Base-by-base conservation (phyloP, 2,797 vertebrate genomes). In the Fundulus diaphanus region DNA sequence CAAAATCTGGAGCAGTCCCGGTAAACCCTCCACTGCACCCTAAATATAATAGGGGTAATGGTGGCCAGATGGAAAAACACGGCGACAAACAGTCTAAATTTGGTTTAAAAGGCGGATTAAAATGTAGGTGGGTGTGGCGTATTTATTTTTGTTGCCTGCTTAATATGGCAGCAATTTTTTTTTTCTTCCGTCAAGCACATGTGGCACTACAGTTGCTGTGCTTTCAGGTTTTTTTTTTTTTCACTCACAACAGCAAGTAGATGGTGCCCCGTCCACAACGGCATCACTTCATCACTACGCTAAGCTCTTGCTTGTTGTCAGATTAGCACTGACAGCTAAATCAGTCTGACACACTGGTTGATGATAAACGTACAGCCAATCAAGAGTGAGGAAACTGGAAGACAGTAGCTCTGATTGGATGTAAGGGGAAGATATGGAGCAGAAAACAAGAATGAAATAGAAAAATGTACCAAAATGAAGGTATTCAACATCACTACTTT, bases 301-400 rank as follows among this genome's bases (percentile, higher is more conserved):
- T 83, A 87, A 91, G 85, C 86, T 48, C 85, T 74, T 65, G 0
- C 68, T 57, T 82, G 89, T 77, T 85, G 83, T 74, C 83, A 87
- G 91, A 94, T 93, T 91, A 91, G 86, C 87, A 81, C 78, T 85
- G 83, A 68, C 84, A 77, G 84, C 73, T 87, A 82, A 83, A 82
- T 85, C 80, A 61, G 79, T 72, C 74, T 49, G 85, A 89, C 82
- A 79, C 71, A 84, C 71, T 71, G 71, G 71, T 72, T 68, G 69
- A 54, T 49, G 90, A 90, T 87, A 90, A 84, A 72, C 70, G 49
- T 29, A 2, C 54, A 65, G 79, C 77, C 81, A 81, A 78, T 83
- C 44, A 70, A 31, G 35, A 24, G 22, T 13, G 22, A 40, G 61
- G 5, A n/a, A 63, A 65, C 35, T n/a, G 61, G 22, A 75, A 73